These are phyloP conservation scores for Yponomeuta cagnagella DNA, from an alignment of 2,888 invertebrate genomes.

Conservation along the genomic window DNA sequence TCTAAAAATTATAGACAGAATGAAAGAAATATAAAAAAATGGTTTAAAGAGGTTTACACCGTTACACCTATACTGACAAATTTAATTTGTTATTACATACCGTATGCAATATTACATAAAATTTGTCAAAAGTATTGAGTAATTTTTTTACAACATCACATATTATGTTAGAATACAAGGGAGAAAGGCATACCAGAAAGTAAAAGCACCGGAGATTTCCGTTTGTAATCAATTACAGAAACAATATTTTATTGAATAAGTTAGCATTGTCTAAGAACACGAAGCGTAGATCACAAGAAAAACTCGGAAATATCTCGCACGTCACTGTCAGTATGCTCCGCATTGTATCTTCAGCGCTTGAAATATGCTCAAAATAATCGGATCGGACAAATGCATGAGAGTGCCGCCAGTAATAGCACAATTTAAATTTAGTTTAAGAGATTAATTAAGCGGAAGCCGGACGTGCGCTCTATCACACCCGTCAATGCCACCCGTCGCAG, in stretches of 20 bases:
- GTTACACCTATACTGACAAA: too few relatives aligned
- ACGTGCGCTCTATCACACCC: conserved; percentile 52
- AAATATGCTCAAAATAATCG: conserved; percentile 48
- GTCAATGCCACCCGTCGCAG: conserved; percentile 60
- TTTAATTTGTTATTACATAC: too few relatives aligned
- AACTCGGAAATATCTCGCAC: conserved; percentile 26
- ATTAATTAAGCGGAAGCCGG: conserved; percentile 60
- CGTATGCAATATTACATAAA: too few relatives aligned
- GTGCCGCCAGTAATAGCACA: conserved; percentile 39
- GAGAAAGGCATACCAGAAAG: too few relatives aligned
- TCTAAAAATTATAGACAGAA: too few relatives aligned
- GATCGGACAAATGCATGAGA: conserved; percentile 33
- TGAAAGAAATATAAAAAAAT: too few relatives aligned
- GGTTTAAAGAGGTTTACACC: too few relatives aligned
- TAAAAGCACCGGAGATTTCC: neutral
- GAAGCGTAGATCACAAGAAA: conserved; percentile 4
- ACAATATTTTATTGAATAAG: neutral
- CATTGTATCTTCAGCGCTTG: conserved; percentile 36
- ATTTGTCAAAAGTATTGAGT: too few relatives aligned
- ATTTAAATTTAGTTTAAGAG: conserved; percentile 65
- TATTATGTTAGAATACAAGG: too few relatives aligned
- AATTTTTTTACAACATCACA: too few relatives aligned
- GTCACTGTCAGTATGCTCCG: conserved; percentile 25
- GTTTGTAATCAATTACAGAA: neutral
- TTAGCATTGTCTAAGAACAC: neutral